These are phyloP conservation scores for Drosophila lacertosa DNA, from an alignment of 1,140 invertebrate genomes.

Conservation along the genomic window DNA sequence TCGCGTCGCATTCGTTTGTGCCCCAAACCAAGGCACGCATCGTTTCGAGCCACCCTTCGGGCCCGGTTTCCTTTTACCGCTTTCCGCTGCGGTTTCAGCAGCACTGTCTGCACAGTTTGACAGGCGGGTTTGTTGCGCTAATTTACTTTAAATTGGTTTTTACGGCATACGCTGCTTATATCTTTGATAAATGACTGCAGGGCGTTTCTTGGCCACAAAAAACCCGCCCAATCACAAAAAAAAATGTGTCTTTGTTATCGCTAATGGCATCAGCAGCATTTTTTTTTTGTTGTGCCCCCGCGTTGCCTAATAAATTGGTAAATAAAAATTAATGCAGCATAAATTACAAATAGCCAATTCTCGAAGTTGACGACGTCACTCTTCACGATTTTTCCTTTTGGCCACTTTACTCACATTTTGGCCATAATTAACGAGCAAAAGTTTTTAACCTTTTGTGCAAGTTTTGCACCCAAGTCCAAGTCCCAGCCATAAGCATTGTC, in stretches of 20 bases:
- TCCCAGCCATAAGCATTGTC: slow-evolving; percentile 39
- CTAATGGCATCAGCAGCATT: slow-evolving; percentile 61
- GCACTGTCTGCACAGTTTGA: slow-evolving; percentile 51
- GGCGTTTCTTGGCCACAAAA: neutral
- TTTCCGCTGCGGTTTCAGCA: slow-evolving; percentile 33
- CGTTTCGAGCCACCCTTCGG: too few relatives aligned
- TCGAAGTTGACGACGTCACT: slow-evolving; percentile 26
- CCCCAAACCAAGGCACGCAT: slow-evolving; percentile 41
- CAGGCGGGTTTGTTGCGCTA: slow-evolving; percentile 53
- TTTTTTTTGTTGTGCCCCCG: neutral
- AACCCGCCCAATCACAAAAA: neutral
- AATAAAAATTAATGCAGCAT: slow-evolving; percentile 61
- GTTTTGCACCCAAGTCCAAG: slow-evolving; percentile 39
- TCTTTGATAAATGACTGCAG: slow-evolving; percentile 71
- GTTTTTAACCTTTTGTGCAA: slow-evolving; percentile 67
- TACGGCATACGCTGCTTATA: slow-evolving; percentile 43
- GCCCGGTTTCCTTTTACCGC: neutral
- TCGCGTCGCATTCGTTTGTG: slow-evolving; percentile 63
- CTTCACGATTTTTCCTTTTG: slow-evolving; percentile 55
- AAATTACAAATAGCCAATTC: slow-evolving; percentile 67
- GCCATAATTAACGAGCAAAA: slow-evolving; percentile 75
- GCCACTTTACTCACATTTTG: slow-evolving; percentile 39
- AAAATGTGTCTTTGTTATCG: slow-evolving; percentile 48
- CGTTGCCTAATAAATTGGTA: slow-evolving; percentile 64
- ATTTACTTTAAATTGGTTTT: slow-evolving; percentile 81